These are phyloP conservation scores for Salvelinus fontinalis DNA, from an alignment of 2,113 vertebrate genomes.

Conservation along the genomic window DNA sequence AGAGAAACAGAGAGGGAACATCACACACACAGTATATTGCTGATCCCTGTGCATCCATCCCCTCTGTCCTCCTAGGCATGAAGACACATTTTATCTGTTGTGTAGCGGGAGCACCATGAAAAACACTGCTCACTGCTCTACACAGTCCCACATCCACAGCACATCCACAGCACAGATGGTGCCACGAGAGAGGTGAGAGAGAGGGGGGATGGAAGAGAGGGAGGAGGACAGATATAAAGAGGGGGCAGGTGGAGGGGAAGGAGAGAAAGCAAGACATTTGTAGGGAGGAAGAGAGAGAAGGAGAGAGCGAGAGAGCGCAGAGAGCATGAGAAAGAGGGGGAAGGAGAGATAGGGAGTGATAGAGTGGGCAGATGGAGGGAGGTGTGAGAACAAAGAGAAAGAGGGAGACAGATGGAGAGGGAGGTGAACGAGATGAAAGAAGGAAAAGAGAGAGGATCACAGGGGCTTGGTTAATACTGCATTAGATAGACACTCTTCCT, in stretches of 20 bases:
- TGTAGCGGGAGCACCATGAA: slow-evolving; percentile 29
- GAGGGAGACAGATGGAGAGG: too few relatives aligned
- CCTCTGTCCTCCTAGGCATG: slow-evolving; percentile 62
- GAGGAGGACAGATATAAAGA: too few relatives aligned
- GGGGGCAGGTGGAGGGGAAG: background rate
- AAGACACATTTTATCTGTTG: slow-evolving; percentile 64
- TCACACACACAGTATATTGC: slow-evolving; percentile 37
- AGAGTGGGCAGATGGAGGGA: too few relatives aligned
- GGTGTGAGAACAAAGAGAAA: too few relatives aligned
- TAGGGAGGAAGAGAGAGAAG: too few relatives aligned
- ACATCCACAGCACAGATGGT: background rate
- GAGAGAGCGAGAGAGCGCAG: too few relatives aligned
- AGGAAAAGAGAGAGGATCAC: background rate
- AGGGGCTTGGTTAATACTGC: background rate
- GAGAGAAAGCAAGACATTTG: too few relatives aligned
- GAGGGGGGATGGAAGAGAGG: background rate
- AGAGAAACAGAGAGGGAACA: slow-evolving; percentile 25
- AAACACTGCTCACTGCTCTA: background rate
- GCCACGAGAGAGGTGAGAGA: background rate
- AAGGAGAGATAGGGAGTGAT: too few relatives aligned
- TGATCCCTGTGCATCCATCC: slow-evolving; percentile 64
- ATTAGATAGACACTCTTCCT: too few relatives aligned
- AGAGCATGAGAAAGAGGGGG: too few relatives aligned
- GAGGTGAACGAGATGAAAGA: too few relatives aligned
- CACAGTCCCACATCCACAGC: too few relatives aligned